phyloP scores from a whole-genome alignment of 2,797 vertebrate species.

The Silurus aristotelis region DNA sequence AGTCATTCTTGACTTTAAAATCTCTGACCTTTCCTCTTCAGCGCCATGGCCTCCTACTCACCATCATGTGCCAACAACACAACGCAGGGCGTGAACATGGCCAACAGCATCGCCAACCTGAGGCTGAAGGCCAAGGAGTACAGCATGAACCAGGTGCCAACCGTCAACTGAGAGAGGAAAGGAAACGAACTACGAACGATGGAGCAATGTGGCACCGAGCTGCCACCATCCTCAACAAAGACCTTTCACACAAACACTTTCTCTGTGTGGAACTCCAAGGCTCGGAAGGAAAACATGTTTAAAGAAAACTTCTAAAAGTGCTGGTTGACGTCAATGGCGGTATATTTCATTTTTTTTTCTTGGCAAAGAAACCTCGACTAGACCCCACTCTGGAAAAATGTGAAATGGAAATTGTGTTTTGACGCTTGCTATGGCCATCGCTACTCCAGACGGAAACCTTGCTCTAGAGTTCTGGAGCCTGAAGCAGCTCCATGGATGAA shows the following conservation, averaged over 20 bases:
- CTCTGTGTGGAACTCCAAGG: conserved; percentile 10
- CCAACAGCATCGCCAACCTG: conserved; percentile 99
- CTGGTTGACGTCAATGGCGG: conserved; percentile 44
- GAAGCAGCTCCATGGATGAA: conserved; percentile 35
- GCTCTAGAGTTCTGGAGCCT: conserved; percentile 33
- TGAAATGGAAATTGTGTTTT: conserved; percentile 53
- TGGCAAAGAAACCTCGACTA: conserved; percentile 32
- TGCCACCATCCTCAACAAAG: conserved; percentile 19
- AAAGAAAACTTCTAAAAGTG: conserved; percentile 36
- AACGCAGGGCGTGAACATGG: conserved; percentile 96
- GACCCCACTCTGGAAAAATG: conserved; percentile 41
- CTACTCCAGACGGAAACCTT: conserved; percentile 17
- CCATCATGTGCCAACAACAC: conserved; percentile 92
- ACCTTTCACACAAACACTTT: conserved; percentile 13
- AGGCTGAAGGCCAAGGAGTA: conserved; percentile 99
- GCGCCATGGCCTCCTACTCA: conserved; percentile 94
- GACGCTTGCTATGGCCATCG: conserved; percentile 28
- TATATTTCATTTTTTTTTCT: conserved; percentile 29
- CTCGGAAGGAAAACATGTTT: conserved; percentile 30
- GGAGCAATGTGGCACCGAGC: conserved; percentile 26
- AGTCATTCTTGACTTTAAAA: not conserved
- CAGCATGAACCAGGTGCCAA: conserved; percentile 99
- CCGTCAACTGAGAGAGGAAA: conserved; percentile 86
- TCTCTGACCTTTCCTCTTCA: conserved; percentile 64
- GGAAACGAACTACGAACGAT: conserved; percentile 21